phyloP scores from a whole-genome alignment of 2,888 invertebrate genomes.

The Idaea dimidiata region DNA sequence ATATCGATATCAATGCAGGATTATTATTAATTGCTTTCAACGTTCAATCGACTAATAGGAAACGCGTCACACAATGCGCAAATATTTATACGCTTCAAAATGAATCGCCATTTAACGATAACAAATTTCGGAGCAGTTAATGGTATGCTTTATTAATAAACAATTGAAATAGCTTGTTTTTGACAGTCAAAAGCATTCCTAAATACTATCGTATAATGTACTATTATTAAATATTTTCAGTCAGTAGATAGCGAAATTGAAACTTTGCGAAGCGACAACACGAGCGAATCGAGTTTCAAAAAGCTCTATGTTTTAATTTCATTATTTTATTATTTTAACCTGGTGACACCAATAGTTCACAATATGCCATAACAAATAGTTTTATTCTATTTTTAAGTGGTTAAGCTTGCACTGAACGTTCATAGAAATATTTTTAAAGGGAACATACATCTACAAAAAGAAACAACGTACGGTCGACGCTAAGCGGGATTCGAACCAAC shows the following conservation, averaged over 20 bases:
- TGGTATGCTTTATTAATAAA: not conserved
- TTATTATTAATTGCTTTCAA: conserved; percentile 18
- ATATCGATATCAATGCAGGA: not conserved
- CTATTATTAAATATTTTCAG: not conserved
- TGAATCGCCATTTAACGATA: conserved; percentile 23
- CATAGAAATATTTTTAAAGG: too few species aligned
- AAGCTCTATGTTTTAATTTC: not conserved
- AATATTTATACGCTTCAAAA: conserved; percentile 25
- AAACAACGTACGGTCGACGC: too few species aligned
- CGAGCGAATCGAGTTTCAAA: not conserved
- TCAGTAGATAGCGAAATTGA: not conserved
- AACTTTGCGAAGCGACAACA: not conserved
- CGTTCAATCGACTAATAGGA: conserved; percentile 24
- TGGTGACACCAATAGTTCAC: not conserved
- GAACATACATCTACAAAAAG: too few species aligned
- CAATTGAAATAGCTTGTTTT: not conserved
- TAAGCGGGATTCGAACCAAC: too few species aligned
- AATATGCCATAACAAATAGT: not conserved
- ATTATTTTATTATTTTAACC: not conserved
- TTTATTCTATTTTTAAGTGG: not conserved
- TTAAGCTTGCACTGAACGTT: too few species aligned
- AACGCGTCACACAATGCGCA: conserved; percentile 20
- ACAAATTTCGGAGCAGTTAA: conserved; percentile 19
- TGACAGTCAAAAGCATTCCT: not conserved
- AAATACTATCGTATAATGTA: not conserved